A percentile compares a stretch with the other conserved stretches of the same genome.
Evolutionary conservation across 2,113 vertebrate genomes (phyloP).

Genomic region (Thomomys bottae): DNA sequence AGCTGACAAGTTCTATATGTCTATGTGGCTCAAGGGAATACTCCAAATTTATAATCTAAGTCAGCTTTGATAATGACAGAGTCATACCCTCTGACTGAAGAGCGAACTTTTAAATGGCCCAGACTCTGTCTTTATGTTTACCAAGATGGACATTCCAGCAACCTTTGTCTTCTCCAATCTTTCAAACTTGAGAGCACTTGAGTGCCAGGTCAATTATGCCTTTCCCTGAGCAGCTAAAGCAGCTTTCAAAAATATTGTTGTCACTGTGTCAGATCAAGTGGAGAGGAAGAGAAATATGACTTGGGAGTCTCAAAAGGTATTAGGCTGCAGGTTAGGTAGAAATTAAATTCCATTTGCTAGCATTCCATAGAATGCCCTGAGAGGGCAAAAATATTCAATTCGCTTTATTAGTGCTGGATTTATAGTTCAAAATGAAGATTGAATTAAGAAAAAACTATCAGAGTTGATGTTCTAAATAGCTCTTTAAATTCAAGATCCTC

Average conservation of each 20-base stretch:
- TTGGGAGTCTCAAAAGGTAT: slow-evolving; percentile 73
- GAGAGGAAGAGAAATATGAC: slow-evolving; percentile 69
- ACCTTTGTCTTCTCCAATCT: not conserved
- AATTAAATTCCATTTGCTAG: slow-evolving; percentile 80
- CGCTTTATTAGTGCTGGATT: slow-evolving; percentile 76
- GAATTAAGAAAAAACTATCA: slow-evolving; percentile 69
- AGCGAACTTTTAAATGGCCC: slow-evolving; percentile 25
- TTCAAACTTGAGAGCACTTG: slow-evolving; percentile 26
- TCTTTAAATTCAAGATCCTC: slow-evolving; percentile 54
- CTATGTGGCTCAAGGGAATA: slow-evolving; percentile 44
- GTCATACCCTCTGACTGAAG: slow-evolving; percentile 2
- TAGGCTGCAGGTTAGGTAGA: slow-evolving; percentile 72
- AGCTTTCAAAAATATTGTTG: slow-evolving; percentile 70
- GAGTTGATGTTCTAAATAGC: slow-evolving; percentile 61
- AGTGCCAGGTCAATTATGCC: slow-evolving; percentile 61
- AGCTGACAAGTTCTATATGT: slow-evolving; percentile 37
- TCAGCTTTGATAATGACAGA: slow-evolving; percentile 41
- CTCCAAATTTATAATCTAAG: slow-evolving; percentile 46
- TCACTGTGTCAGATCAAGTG: slow-evolving; percentile 70
- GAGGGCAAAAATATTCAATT: slow-evolving; percentile 52
- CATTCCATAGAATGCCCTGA: slow-evolving; percentile 62
- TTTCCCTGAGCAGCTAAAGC: slow-evolving; percentile 49
- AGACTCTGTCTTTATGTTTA: slow-evolving; percentile 20
- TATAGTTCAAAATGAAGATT: slow-evolving; percentile 71
- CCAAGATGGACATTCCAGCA: not conserved